Conservation (phyloP, 2,113 vertebrate genomes). For the Pongo abelii region DNA sequence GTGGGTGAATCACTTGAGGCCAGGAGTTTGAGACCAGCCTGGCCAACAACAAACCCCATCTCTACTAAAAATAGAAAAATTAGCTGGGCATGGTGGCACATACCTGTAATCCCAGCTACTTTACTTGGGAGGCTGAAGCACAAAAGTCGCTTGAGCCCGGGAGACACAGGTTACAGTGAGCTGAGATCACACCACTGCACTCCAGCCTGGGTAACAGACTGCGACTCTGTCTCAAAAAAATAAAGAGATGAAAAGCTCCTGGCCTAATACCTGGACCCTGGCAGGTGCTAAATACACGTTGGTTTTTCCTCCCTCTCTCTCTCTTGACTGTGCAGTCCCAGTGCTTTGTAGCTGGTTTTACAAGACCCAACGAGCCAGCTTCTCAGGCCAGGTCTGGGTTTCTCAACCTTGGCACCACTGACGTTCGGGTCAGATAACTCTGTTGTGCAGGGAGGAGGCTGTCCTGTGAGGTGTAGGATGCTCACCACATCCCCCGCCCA, state of each 20-base stretch:
- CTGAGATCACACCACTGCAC: too few species aligned
- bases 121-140: too few species aligned
- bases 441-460: neutral
- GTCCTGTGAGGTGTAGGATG: rapidly evolving
- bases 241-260: neutral
- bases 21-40: too few species aligned
- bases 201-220: too few species aligned
- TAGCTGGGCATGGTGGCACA: too few species aligned
- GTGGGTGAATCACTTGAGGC: too few species aligned
- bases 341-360: neutral
- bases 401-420: rapidly evolving
- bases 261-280: neutral
- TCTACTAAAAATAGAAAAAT: too few species aligned
- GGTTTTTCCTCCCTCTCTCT: too few species aligned
- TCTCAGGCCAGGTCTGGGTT: neutral
- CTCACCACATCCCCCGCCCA: rapidly evolving
- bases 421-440: neutral
- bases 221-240: too few species aligned
- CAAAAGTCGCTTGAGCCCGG: rapidly evolving
- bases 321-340: neutral
- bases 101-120: too few species aligned
- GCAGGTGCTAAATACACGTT: neutral
- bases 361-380: rapidly evolving
- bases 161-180: too few species aligned
- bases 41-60: too few species aligned